Percentiles rank a stretch among this genome's conserved stretches.
These are phyloP conservation scores for Pheosia tremula DNA, from an alignment of 2,888 invertebrate genomes.

Conservation along the genomic window DNA sequence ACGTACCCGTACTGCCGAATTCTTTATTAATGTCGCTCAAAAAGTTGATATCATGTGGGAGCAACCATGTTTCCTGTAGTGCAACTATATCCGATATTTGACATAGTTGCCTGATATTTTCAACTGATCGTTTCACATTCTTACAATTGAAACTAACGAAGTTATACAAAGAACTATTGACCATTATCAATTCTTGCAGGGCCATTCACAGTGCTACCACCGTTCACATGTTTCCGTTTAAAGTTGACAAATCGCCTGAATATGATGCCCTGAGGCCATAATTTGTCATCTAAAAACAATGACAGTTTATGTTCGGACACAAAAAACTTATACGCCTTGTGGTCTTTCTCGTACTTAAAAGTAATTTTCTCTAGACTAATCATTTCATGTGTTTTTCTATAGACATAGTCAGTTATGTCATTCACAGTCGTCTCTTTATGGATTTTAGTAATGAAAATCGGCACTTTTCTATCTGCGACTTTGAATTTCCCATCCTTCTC, in stretches of 20 bases:
- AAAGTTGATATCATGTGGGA: conserved; percentile 15
- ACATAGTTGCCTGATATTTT: not conserved
- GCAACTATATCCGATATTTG: conserved; percentile 15
- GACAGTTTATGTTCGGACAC: conserved; percentile 21
- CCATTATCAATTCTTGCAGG: not conserved
- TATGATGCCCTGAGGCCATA: conserved; percentile 28
- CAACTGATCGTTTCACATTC: conserved; percentile 7
- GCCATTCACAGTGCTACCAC: not conserved
- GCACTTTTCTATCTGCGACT: not conserved
- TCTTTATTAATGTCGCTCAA: conserved; percentile 17
- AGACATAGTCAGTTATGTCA: not conserved
- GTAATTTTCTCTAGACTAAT: conserved; percentile 12
- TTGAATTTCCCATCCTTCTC: not conserved
- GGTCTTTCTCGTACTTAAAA: conserved; percentile 19
- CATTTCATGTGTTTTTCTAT: not conserved
- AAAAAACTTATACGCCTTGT: conserved; percentile 21
- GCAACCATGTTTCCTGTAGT: conserved; percentile 27
- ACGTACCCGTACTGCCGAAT: conserved; percentile 19
- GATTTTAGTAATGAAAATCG: not conserved
- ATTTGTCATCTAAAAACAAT: conserved; percentile 21
- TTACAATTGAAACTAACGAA: conserved; percentile 18
- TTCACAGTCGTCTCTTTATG: not conserved
- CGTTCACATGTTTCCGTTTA: not conserved
- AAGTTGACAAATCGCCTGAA: conserved; percentile 26
- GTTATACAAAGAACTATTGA: conserved; percentile 3